phyloP scores from a whole-genome alignment of 2,797 vertebrate species.

The Sebastolobus altivelis region DNA sequence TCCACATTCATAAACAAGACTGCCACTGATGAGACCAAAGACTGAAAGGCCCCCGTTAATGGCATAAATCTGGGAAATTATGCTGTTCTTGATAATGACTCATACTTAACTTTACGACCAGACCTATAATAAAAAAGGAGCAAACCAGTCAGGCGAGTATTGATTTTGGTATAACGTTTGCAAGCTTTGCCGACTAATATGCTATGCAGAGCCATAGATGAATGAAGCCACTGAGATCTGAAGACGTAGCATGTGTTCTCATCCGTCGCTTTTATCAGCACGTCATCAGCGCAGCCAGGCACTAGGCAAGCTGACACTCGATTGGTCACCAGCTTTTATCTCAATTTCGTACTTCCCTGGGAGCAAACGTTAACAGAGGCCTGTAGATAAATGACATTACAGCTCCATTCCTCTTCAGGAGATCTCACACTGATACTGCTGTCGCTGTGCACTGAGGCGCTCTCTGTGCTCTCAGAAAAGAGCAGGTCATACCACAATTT shows the following conservation, averaged over 20 bases:
- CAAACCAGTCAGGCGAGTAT: slow-evolving; percentile 69
- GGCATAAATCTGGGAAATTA: slow-evolving; percentile 65
- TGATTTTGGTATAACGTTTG: slow-evolving; percentile 73
- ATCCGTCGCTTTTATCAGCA: slow-evolving; percentile 78
- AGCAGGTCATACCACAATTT: slow-evolving; percentile 69
- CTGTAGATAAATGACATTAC: slow-evolving; percentile 85
- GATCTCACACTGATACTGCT: slow-evolving; percentile 73
- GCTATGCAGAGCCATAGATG: slow-evolving; percentile 29
- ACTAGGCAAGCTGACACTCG: slow-evolving; percentile 76
- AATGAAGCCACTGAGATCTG: slow-evolving; percentile 58
- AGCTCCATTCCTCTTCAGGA: slow-evolving; percentile 75
- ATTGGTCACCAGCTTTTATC: slow-evolving; percentile 85
- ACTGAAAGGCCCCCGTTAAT: slow-evolving; percentile 60
- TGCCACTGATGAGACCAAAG: slow-evolving; percentile 33
- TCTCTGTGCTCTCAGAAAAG: slow-evolving; percentile 51
- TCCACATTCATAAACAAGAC: slow-evolving; percentile 59
- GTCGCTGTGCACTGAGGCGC: slow-evolving; percentile 48
- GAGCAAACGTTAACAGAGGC: slow-evolving; percentile 81
- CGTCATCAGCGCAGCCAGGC: slow-evolving; percentile 70
- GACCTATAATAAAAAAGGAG: slow-evolving; percentile 66
- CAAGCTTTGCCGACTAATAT: slow-evolving; percentile 47
- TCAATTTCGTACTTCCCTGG: slow-evolving; percentile 77
- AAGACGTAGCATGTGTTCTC: slow-evolving; percentile 62
- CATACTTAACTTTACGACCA: slow-evolving; percentile 75
- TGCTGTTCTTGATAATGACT: slow-evolving; percentile 71